phyloP scores from a whole-genome alignment of 2,113 vertebrate genomes.

The Vireo altiloquus region DNA sequence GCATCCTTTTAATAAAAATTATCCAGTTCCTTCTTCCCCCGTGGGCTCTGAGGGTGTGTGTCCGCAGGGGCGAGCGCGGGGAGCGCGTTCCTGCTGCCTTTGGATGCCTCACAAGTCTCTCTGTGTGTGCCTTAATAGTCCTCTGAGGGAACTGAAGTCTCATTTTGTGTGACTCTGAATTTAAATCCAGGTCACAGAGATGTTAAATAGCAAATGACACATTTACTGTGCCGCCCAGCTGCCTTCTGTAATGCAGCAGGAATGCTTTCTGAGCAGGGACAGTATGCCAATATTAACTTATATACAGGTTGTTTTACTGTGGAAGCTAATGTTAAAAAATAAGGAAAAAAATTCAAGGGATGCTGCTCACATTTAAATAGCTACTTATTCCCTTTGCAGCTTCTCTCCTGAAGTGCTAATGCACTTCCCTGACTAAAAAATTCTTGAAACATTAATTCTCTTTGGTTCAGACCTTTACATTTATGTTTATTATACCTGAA shows the following conservation, averaged over 20 bases:
- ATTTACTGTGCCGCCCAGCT: conserved; percentile 79
- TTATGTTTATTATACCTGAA: not conserved
- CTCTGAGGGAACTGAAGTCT: conserved; percentile 77
- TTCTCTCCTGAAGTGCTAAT: conserved; percentile 44
- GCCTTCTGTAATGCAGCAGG: conserved; percentile 68
- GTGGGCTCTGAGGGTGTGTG: not conserved
- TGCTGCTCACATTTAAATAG: conserved; percentile 59
- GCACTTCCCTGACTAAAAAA: conserved; percentile 24
- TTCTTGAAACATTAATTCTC: conserved; percentile 10
- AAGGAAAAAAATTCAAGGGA: not conserved
- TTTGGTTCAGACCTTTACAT: not conserved
- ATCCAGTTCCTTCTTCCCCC: conserved; percentile 8
- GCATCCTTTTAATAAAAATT: conserved; percentile 56
- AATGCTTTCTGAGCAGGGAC: conserved; percentile 67
- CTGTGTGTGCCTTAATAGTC: conserved; percentile 72
- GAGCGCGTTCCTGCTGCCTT: conserved; percentile 50
- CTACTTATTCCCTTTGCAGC: conserved; percentile 52
- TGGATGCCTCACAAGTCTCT: conserved; percentile 68
- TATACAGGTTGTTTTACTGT: conserved; percentile 53
- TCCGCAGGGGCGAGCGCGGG: not conserved
- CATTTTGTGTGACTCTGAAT: conserved; percentile 73
- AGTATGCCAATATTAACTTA: conserved; percentile 65
- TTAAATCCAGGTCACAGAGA: conserved; percentile 83
- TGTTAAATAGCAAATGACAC: conserved; percentile 81
- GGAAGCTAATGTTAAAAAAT: conserved; percentile 23